Evolutionary conservation across 2,797 vertebrate species (phyloP).

Genomic region (Coluber constrictor): DNA sequence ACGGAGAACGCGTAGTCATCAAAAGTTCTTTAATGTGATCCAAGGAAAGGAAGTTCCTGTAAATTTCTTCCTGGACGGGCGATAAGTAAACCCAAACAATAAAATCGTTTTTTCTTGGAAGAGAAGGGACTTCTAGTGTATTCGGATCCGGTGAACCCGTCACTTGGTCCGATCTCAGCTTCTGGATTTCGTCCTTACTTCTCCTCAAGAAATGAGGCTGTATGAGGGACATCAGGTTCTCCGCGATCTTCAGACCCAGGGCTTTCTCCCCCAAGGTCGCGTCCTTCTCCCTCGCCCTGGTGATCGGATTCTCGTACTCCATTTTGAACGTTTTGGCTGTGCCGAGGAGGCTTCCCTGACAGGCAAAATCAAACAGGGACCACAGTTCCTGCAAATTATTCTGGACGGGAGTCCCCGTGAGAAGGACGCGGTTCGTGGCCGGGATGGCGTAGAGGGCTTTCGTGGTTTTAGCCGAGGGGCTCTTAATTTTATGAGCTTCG

Average conservation of each 20-base stretch:
- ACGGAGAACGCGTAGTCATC: constrained; percentile 78
- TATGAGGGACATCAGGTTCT: constrained; percentile 88
- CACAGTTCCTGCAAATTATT: constrained; percentile 93
- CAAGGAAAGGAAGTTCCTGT: constrained; percentile 86
- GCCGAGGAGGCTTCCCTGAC: constrained; percentile 86
- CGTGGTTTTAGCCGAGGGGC: constrained; percentile 84
- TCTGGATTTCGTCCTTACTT: constrained; percentile 88
- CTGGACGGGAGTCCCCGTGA: constrained; percentile 94
- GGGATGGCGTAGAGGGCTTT: constrained; percentile 79
- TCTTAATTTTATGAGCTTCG: constrained; percentile 94
- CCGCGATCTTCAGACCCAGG: constrained; percentile 86
- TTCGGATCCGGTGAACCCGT: constrained; percentile 17
- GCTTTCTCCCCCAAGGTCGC: constrained; percentile 86
- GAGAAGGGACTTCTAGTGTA: constrained; percentile 74
- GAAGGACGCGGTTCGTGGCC: constrained; percentile 81
- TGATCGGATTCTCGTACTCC: constrained; percentile 93
- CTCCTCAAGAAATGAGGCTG: constrained; percentile 88
- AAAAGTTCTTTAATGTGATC: constrained; percentile 90
- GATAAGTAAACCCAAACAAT: constrained; percentile 92
- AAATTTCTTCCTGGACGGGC: constrained; percentile 86
- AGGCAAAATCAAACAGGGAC: constrained; percentile 93
- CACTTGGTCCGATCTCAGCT: not conserved
- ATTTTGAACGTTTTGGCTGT: constrained; percentile 88
- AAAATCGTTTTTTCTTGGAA: constrained; percentile 91
- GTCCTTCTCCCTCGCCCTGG: constrained; percentile 88